A percentile compares a stretch with the other conserved stretches of the same genome.
These are phyloP conservation scores for Semicossyphus pulcher DNA, from an alignment of 2,113 vertebrate genomes.

Conservation along the genomic window DNA sequence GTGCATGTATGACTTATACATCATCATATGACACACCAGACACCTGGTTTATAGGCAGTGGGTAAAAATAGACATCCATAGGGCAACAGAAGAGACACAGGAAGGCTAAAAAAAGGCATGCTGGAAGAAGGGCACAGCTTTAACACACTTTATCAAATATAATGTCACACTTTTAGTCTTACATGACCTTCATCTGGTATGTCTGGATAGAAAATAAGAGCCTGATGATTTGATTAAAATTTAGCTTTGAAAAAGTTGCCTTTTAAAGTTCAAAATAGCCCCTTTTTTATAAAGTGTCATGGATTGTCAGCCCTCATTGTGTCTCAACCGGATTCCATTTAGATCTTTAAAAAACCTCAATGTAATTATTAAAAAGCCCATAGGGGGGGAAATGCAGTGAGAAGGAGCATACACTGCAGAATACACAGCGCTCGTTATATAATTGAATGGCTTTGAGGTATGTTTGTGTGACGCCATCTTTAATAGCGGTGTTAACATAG, in stretches of 20 bases:
- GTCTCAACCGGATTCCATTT: slow-evolving; percentile 45
- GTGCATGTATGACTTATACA: slow-evolving; percentile 1
- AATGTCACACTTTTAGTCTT: slow-evolving; percentile 12
- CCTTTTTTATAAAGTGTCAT: slow-evolving; percentile 54
- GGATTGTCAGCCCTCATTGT: slow-evolving; percentile 60
- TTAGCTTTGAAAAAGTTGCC: slow-evolving; percentile 2
- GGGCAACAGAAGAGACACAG: slow-evolving; percentile 34
- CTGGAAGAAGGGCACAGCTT: neutral
- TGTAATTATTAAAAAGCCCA: slow-evolving; percentile 48
- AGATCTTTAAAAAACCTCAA: slow-evolving; percentile 32
- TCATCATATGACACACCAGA: slow-evolving; percentile 28
- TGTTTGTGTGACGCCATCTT: slow-evolving; percentile 23
- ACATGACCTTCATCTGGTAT: slow-evolving; percentile 33
- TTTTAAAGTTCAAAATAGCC: slow-evolving; percentile 50
- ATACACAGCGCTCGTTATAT: slow-evolving; percentile 11
- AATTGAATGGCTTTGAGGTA: slow-evolving; percentile 12
- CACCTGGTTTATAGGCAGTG: slow-evolving; percentile 25
- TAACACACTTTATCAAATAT: slow-evolving; percentile 6
- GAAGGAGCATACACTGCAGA: slow-evolving; percentile 10
- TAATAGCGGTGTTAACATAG: slow-evolving; percentile 23
- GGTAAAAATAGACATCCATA: slow-evolving; percentile 45
- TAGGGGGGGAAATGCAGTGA: neutral
- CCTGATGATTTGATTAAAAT: slow-evolving; percentile 35
- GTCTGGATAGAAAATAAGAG: slow-evolving; percentile 31
- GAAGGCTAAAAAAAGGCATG: slow-evolving; percentile 23